A percentile compares a stretch with the other conserved stretches of the same genome.
Conservation (phyloP, 64 coral and sea anemone species). For the Hydrozoanthus tunicans region DNA sequence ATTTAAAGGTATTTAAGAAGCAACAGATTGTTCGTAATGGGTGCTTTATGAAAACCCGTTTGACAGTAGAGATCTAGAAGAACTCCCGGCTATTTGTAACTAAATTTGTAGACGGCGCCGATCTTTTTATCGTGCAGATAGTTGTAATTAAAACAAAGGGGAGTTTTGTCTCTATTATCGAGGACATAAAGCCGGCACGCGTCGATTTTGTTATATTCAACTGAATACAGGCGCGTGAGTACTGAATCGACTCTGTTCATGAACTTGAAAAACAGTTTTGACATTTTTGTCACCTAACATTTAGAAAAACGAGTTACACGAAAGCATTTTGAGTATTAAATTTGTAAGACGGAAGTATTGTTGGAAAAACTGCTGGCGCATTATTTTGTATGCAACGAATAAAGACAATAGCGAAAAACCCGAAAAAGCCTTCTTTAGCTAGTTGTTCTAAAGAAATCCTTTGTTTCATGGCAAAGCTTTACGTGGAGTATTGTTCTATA, state of each 20-base stretch:
- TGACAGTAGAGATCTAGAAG: neutral
- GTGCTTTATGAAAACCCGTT: neutral
- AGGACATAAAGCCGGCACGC: conserved; percentile 17
- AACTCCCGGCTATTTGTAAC: neutral
- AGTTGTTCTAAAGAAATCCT: neutral
- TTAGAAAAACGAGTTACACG: no score
- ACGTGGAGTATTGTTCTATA: neutral
- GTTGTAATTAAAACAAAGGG: neutral
- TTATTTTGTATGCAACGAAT: neutral
- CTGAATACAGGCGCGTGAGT: neutral
- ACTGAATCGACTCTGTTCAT: neutral
- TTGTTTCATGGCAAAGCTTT: neutral
- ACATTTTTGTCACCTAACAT: neutral
- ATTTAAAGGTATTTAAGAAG: neutral
- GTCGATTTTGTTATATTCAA: neutral
- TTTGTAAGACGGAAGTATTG: no score
- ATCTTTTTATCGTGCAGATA: neutral
- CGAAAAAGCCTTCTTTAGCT: neutral
- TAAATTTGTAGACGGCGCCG: neutral
- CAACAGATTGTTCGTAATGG: neutral
- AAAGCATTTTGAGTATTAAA: no score
- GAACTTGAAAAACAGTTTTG: neutral
- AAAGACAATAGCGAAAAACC: neutral
- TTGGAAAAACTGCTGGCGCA: no score
- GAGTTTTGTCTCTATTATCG: neutral